These are phyloP conservation scores for Nannospalax galili DNA, from an alignment of 2,113 vertebrate species.

Conservation along the genomic window DNA sequence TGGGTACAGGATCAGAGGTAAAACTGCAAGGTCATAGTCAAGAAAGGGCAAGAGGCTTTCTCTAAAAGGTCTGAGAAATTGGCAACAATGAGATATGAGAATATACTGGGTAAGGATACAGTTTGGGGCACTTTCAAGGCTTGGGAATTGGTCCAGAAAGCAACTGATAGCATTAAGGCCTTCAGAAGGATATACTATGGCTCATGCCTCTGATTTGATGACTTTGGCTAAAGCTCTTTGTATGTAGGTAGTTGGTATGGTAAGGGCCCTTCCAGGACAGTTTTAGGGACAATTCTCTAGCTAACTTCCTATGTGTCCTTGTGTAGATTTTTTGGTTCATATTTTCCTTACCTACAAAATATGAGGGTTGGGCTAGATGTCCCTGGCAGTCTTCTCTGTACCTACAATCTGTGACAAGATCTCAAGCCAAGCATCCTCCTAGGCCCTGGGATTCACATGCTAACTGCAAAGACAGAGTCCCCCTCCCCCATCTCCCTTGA, in stretches of 20 bases:
- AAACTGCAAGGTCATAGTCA: neutral
- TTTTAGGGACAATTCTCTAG: neutral
- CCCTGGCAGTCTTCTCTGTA: neutral
- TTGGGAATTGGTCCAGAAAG: neutral
- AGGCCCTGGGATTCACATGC: neutral
- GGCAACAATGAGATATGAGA: neutral
- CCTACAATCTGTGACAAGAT: neutral
- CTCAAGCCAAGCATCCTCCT: neutral
- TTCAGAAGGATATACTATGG: neutral
- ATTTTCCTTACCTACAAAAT: conserved; percentile 25
- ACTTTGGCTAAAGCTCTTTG: neutral
- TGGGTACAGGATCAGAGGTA: neutral
- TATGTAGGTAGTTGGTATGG: neutral
- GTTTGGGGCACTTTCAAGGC: neutral
- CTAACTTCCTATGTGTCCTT: neutral
- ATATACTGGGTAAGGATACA: neutral
- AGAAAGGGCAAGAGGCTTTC: conserved; percentile 23
- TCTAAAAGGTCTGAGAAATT: neutral
- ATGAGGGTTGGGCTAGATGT: neutral
- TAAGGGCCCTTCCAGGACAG: neutral
- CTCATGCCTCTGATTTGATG: neutral
- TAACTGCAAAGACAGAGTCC: neutral
- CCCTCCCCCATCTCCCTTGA: neutral
- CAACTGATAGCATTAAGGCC: neutral
- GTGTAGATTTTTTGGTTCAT: neutral